Base-by-base conservation (phyloP, 2,888 invertebrate genomes). In the Neoascia interrupta region DNA sequence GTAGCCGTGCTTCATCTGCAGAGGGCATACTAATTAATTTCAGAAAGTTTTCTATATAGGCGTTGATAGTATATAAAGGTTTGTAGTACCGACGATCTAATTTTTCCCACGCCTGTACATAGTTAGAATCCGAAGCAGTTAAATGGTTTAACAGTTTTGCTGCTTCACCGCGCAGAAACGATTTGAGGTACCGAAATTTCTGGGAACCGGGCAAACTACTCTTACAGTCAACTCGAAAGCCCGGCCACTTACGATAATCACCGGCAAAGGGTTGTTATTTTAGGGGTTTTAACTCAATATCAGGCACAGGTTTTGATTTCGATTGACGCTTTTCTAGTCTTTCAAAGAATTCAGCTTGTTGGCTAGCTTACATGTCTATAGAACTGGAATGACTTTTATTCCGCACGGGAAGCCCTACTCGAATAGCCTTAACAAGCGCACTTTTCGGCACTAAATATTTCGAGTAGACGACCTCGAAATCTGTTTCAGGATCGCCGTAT, bases 141-240 rank as follows among this genome's bases (percentile, higher is more conserved):
- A n/a, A n/a, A n/a, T n/a, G n/a, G n/a, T n/a, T n/a, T n/a, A n/a
- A n/a, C n/a, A n/a, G n/a, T n/a, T n/a, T n/a, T n/a, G n/a, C n/a
- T n/a, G n/a, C n/a, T n/a, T n/a, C n/a, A n/a, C n/a, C n/a, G n/a
- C n/a, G n/a, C 11, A 61, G 10, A 5, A 41, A 19, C 28, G 49
- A 41, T 49, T 54, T 54, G 23, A 53, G 13, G 1, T 53, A 53
- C 11, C 51, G 18, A 34, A 34, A 53, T 10, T 53, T 53, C 28
- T 53, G 54, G 1, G 26, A 18, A 54, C 39, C 15, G 0, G 26
- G 39, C 18, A 39, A 26, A 31, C 37, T 6, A n/a, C n/a, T n/a
- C n/a, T 49, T 54, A 39, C n/a, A n/a, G n/a, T n/a, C n/a, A n/a
- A n/a, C n/a, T n/a, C 43, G 56, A 43, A 43, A 58, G 23, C 34